Percentiles rank a stretch among this genome's conserved stretches.
Evolutionary conservation across 1,140 invertebrate species (phyloP).

Genomic region (Drosophila baimaii): DNA sequence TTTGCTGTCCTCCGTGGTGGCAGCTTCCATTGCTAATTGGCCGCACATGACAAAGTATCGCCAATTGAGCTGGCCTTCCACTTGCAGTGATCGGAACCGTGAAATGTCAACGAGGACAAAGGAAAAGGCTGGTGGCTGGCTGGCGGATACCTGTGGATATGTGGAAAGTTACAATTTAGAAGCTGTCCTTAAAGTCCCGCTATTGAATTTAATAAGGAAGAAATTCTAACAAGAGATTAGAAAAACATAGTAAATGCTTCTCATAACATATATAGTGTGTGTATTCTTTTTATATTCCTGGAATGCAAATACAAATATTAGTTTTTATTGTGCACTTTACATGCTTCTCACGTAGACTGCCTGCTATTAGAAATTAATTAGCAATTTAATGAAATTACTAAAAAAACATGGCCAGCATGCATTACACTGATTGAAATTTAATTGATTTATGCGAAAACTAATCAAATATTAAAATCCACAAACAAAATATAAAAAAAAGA

Average conservation of each 20-base stretch:
- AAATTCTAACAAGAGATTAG: neutral
- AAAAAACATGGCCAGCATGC: neutral
- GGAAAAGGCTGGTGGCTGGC: neutral
- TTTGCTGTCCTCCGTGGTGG: conserved; percentile 54
- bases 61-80: conserved; percentile 32
- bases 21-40: conserved; percentile 70
- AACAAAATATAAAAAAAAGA: neutral
- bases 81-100: conserved; percentile 23
- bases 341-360: conserved; percentile 5
- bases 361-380: conserved; percentile 34
- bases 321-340: neutral
- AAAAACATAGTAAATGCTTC: neutral
- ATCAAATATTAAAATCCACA: conserved; percentile 2
- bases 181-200: neutral
- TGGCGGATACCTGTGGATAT: neutral
- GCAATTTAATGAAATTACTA: conserved; percentile 15
- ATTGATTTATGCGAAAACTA: conserved; percentile 34
- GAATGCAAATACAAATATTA: neutral
- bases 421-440: conserved; percentile 16
- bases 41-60: conserved; percentile 76
- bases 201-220: neutral
- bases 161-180: neutral
- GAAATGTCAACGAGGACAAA: conserved; percentile 32
- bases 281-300: too few relatives aligned
- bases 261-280: too few relatives aligned